Conservation (phyloP, 2,888 invertebrate genomes). For the Xylocampa areola region DNA sequence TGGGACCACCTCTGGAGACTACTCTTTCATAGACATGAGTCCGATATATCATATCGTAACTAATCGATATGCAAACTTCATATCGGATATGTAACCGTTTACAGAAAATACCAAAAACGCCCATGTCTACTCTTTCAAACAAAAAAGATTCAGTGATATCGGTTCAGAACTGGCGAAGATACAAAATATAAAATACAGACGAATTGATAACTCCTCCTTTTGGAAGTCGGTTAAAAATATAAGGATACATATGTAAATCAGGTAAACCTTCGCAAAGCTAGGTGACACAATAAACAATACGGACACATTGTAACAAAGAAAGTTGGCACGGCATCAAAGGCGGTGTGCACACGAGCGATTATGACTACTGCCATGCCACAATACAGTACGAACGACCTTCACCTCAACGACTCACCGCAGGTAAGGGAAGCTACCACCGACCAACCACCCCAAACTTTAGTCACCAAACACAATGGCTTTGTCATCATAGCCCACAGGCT, state of each 20-base stretch:
- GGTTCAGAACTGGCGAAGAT: too few relatives aligned
- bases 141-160: too few relatives aligned
- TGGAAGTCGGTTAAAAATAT: too few relatives aligned
- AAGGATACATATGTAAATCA: slow-evolving; percentile 39
- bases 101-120: too few relatives aligned
- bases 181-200: too few relatives aligned
- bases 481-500: slow-evolving; percentile 73
- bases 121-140: too few relatives aligned
- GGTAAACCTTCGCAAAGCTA: slow-evolving; percentile 45
- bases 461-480: slow-evolving; percentile 85
- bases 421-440: slow-evolving; percentile 69
- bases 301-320: slow-evolving; percentile 48
- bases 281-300: slow-evolving; percentile 56
- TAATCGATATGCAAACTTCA: too few relatives aligned
- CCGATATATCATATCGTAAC: too few relatives aligned
- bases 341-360: slow-evolving; percentile 28
- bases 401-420: slow-evolving; percentile 49
- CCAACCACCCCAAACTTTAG: slow-evolving; percentile 78
- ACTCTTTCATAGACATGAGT: too few relatives aligned
- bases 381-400: slow-evolving; percentile 67
- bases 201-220: too few relatives aligned
- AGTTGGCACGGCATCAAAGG: slow-evolving; percentile 57
- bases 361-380: slow-evolving; percentile 70
- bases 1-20: too few relatives aligned
- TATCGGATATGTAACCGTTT: too few relatives aligned